A percentile compares a stretch with the other conserved stretches of the same genome.
Evolutionary conservation across 2,888 invertebrate genomes (phyloP).

Genomic region (Platypus cylindrus): DNA sequence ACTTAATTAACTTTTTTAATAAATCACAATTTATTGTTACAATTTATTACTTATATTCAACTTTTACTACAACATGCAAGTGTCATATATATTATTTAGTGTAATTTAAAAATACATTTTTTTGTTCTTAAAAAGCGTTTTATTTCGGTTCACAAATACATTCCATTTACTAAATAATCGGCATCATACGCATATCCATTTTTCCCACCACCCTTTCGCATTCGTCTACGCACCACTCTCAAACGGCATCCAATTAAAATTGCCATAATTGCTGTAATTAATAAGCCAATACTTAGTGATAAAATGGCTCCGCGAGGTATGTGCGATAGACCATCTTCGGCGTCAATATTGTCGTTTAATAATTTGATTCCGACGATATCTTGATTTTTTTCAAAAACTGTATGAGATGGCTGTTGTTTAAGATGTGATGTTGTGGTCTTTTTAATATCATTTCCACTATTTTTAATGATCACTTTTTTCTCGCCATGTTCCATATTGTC

Average conservation of each 20-base stretch:
- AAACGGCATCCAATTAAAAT: constrained; percentile 73
- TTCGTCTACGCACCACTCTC: constrained; percentile 59
- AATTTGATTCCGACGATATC: constrained; percentile 27
- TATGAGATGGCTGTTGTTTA: constrained; percentile 23
- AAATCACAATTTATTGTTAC: too few species aligned
- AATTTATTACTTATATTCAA: too few species aligned
- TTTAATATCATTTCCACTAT: too few species aligned
- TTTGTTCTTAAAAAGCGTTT: not conserved
- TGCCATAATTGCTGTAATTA: constrained; percentile 68
- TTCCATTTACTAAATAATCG: constrained; percentile 94
- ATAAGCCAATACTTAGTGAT: constrained; percentile 65
- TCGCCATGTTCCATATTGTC: constrained; percentile 23
- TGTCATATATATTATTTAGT: too few species aligned
- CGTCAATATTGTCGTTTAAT: constrained; percentile 22
- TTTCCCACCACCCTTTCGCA: constrained; percentile 63
- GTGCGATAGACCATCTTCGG: constrained; percentile 50
- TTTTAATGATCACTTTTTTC: constrained; percentile 16
- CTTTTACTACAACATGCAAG: too few species aligned
- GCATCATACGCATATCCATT: constrained; percentile 85
- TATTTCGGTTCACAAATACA: constrained; percentile 65
- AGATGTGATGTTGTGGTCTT: constrained; percentile 19
- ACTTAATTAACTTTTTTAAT: too few species aligned
- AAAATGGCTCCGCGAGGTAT: constrained; percentile 70
- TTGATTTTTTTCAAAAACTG: too few species aligned
- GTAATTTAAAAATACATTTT: too few species aligned